A percentile compares a stretch with the other conserved stretches of the same genome.
Evolutionary conservation across 2,888 invertebrate species (phyloP).

Genomic region (Spilarctia lutea): DNA sequence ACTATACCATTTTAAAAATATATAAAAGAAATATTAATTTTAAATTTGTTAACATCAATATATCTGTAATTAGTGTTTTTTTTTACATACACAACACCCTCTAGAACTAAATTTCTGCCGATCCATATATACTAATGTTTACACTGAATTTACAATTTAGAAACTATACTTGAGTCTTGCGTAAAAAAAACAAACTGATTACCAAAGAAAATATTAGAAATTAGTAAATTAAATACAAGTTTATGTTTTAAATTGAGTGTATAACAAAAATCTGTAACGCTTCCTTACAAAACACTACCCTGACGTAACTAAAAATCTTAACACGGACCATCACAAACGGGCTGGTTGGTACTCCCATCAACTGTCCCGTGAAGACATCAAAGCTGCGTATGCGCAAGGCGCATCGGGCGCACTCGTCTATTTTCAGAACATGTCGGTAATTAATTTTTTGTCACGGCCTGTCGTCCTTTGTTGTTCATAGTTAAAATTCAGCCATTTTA

Average conservation of each 20-base stretch:
- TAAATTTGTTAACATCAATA: neutral
- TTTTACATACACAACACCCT: no score
- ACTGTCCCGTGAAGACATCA: conserved; percentile 66
- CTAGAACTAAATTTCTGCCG: no score
- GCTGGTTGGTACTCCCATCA: conserved; percentile 34
- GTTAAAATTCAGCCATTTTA: conserved; percentile 45
- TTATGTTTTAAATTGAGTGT: neutral
- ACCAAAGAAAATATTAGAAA: neutral
- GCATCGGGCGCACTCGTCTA: conserved; percentile 59
- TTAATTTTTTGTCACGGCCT: conserved; percentile 77
- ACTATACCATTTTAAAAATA: neutral
- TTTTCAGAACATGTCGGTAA: conserved; percentile 72
- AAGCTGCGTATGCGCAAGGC: conserved; percentile 60
- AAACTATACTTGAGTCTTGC: no score
- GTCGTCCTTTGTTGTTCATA: conserved; percentile 69
- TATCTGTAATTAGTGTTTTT: no score
- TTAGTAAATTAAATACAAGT: neutral
- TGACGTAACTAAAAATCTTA: conserved; percentile 25
- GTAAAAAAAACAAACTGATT: neutral
- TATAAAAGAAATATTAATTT: neutral
- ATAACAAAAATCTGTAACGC: conserved; percentile 8
- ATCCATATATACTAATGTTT: no score
- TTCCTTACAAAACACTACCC: conserved; percentile 20
- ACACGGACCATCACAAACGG: conserved; percentile 40
- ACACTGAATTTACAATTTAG: no score